Evolutionary conservation across 2,888 invertebrate genomes (phyloP), one percentile per base, ranked within the genome.

Genomic region (Exephanes ischioxanthus): DNA sequence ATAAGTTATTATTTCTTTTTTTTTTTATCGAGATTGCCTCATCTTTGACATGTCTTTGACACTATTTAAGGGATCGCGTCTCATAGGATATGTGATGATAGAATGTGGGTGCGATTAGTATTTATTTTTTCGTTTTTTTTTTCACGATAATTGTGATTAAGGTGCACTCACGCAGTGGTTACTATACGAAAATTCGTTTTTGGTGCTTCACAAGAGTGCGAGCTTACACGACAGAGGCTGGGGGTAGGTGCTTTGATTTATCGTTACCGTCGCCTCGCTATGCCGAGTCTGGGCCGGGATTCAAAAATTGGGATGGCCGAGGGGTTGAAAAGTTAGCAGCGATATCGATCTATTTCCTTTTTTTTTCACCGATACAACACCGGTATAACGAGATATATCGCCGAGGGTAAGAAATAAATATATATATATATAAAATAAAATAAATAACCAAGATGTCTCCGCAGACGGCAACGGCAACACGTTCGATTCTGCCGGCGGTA

Each of bases 151-250:
- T 26, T 61, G 76, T 84, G 86, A 86, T 84, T 80, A 73, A 80
- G 83, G 87, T 85, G 85, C 85, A 73, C 85, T 70, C 53, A 86
- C 76, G 84, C 87, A 87, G 86, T 30, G 45, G 37, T 61, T 61
- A 61, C 63, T 73, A 73, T 73, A 63, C 48, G 58, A n/a, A 73
- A 58, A 80, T 86, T 88, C 89, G 87, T 71, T 87, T 88, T 88
- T 91, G 91, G 86, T 93, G 93, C 92, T 91, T 92, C 90, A 26
- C 92, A 90, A 92, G 91, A 93, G 93, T 93, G 93, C 93, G 93
- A 93, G 92, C 91, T 93, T 91, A 91, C 90, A 92, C 91, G 92
- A 90, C 90, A 91, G 89, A 11, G 53, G 45, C 45, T 14, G 45
- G 45, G 45, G 45, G 45, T 3, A 48, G 91, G 93, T 93, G 93